Base-by-base conservation (phyloP, 2,888 invertebrate genomes). In the Congeria kusceri region DNA sequence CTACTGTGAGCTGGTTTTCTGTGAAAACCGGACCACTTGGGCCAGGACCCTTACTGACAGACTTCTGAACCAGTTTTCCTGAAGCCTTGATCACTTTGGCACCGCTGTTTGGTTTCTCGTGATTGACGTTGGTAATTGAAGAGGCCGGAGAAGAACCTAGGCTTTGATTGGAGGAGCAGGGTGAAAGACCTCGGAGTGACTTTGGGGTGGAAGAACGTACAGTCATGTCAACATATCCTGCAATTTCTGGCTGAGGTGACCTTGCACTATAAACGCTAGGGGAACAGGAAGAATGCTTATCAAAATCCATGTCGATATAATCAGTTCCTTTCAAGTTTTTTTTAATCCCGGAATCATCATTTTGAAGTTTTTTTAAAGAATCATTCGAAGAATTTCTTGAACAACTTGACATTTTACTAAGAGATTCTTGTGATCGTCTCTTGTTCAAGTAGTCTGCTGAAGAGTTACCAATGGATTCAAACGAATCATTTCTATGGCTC, bases 181-280 rank as follows among this genome's bases (percentile, higher is more conserved):
- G 83, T 3, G 86, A 86, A 20, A 80, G 61, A 20, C 84, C 81
- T 4, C 80, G 63, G 2, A 66, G 47, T 46, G 85, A 82, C 23
- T 77, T 83, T 9, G 85, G 77, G 44, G 74, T 79, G 46, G 82
- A 76, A 9, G 80, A 63, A 27, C 81, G 87, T 2, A 88, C 56
- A 5, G 88, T 87, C 89, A 90, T 90, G 79, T 87, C 88, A 32
- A 90, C 81, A 58, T 90, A 90, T 0, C 89, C 87, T 15, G 82
- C 85, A 11, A 63, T 53, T 18, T 76, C 75, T 49, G 49, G 67
- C 58, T 32, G 47, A 1, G 73, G 79, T 4, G 78, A 68, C n/a
- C 66, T 56, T 4, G 69, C 57, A 29, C 73, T 65, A 7, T 72
- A 69, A 2, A 81, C 79, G 62, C 81, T 83, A 0, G 87, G 89